phyloP scores from a whole-genome alignment of 1,140 invertebrate species.

The Parasteatoda tepidariorum region DNA sequence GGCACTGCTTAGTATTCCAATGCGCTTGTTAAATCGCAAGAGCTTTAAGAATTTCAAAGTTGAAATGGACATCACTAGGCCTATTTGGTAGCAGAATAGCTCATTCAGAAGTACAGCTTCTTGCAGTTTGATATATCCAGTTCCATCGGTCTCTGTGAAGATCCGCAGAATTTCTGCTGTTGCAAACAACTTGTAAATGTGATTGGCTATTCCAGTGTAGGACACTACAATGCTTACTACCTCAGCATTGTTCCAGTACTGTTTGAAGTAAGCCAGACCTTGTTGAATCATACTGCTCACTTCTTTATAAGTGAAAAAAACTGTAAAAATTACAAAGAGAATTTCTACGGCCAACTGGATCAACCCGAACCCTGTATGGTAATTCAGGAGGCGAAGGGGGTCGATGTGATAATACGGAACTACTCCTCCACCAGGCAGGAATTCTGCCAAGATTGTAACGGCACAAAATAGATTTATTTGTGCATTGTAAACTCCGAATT shows the following conservation, averaged over 20 bases:
- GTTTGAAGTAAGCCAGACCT: conserved; percentile 66
- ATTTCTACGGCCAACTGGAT: conserved; percentile 66
- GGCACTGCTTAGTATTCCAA: conserved; percentile 69
- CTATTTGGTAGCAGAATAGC: conserved; percentile 70
- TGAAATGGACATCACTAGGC: conserved; percentile 71
- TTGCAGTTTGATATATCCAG: conserved; percentile 72
- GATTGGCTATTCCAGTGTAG: conserved; percentile 68
- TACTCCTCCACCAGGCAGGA: conserved; percentile 70
- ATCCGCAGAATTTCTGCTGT: conserved; percentile 66
- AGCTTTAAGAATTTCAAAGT: conserved; percentile 72
- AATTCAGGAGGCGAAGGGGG: conserved; percentile 66
- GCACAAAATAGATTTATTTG: conserved; percentile 71
- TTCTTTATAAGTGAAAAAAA: conserved; percentile 70
- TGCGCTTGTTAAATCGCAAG: conserved; percentile 71
- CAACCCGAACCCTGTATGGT: conserved; percentile 64
- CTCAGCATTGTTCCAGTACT: conserved; percentile 71
- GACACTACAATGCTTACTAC: conserved; percentile 69
- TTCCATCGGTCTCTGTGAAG: conserved; percentile 70
- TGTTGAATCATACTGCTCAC: conserved; percentile 63
- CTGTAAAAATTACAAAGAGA: conserved; percentile 68
- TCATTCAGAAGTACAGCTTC: conserved; percentile 71
- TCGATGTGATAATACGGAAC: conserved; percentile 71
- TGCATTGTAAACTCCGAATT: conserved; percentile 73
- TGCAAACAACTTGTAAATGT: conserved; percentile 68
- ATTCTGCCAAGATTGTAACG: conserved; percentile 70